Evolutionary conservation across 2,888 invertebrate species (phyloP).

Genomic region (Lepidochrysops patricia): DNA sequence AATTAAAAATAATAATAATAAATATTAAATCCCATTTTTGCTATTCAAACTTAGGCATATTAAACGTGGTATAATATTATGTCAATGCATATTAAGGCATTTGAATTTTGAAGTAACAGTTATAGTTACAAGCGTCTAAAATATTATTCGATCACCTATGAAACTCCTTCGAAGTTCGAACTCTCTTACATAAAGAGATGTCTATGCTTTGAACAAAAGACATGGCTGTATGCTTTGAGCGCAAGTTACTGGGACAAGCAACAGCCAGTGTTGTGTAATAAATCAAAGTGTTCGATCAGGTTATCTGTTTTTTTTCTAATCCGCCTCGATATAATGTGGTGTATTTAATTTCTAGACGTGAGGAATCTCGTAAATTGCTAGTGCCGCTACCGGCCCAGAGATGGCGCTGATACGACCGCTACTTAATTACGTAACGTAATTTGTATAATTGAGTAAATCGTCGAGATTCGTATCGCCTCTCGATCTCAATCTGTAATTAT

Average conservation of each 20-base stretch:
- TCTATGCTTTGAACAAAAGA: too few relatives aligned
- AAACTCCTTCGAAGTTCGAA: too few relatives aligned
- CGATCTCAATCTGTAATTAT: slow-evolving; percentile 40
- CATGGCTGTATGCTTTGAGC: too few relatives aligned
- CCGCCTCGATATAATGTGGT: slow-evolving; percentile 37
- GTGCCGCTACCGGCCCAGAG: slow-evolving; percentile 38
- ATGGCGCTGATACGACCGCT: slow-evolving; percentile 49
- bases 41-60: too few relatives aligned
- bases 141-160: too few relatives aligned
- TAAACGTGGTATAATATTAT: too few relatives aligned
- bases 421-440: slow-evolving; percentile 59
- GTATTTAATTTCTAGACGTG: slow-evolving; percentile 50
- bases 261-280: slow-evolving; percentile 33
- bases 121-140: too few relatives aligned
- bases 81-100: too few relatives aligned
- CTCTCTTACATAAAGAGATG: too few relatives aligned
- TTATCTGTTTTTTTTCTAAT: slow-evolving; percentile 46
- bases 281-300: slow-evolving; percentile 53
- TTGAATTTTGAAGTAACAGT: too few relatives aligned
- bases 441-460: slow-evolving; percentile 68
- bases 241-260: not conserved
- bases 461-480: slow-evolving; percentile 44
- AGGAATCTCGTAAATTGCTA: slow-evolving; percentile 61
- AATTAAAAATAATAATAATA: too few relatives aligned
- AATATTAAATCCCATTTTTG: too few relatives aligned